Base-by-base conservation (phyloP, 2,888 invertebrate species). In the Cheilosia soror region DNA sequence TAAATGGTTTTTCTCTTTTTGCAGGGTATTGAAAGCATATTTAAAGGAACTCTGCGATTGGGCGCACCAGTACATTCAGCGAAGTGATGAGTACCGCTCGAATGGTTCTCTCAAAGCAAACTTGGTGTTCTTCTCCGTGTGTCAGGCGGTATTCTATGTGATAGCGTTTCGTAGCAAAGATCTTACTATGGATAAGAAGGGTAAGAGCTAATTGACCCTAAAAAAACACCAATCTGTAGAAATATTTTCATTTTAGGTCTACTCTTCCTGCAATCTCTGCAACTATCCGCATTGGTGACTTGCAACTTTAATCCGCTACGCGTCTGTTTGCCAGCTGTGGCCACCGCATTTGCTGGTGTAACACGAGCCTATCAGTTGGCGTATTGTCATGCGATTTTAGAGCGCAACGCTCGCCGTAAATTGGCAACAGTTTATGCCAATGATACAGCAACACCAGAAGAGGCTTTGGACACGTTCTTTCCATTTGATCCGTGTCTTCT, bases 141-240 rank as follows among this genome's bases (percentile, higher is more conserved):
- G 98, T 88, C 98, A 99, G 92, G 95, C 97, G 0, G 93, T 98
- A 55, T 98, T 99, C 93, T 98, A 99, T 92, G 93, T 98, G 15
- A 95, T 99, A 81, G 96, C 97, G 0, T 98, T 98, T 91, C 95
- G 98, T 81, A 96, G 97, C 90, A 95, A 95, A 88, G 96, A 98
- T 90, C 93, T 99, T 88, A 95, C 97, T 53, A 94, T 93, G 75
- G 94, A 93, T 88, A 95, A 95, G 90, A 96, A 96, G 93, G 96
- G 98, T 97, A 92, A 94, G 66, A 27, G 7, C 1, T 7, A 15
- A 3, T 15, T 27, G 44, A 0, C 13, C 7, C n/a, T 11, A 6
- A 2, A 20, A 20, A 33, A 9, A 4, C 27, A 31, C 27, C 11
- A 2, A 2, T 27, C 2, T 31, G 6, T 13, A 37, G 3, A 33